phyloP scores from a whole-genome alignment of 2,888 invertebrate species.

The Drosophila siamana region DNA sequence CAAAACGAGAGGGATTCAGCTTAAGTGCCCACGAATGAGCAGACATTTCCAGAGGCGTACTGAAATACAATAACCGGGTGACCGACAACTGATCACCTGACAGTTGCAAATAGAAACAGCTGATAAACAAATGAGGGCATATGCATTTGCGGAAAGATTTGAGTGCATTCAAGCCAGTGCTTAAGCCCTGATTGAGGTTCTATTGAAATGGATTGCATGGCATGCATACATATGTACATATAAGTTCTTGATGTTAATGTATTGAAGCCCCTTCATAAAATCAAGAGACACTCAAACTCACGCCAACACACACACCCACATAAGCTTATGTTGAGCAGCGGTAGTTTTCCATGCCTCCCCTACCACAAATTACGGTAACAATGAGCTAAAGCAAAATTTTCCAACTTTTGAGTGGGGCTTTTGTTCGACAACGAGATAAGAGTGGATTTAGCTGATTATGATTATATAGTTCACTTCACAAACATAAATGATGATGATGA shows the following conservation, averaged over 20 bases:
- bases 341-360: conserved; percentile 24
- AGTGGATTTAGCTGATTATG: conserved; percentile 58
- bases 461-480: conserved; percentile 17
- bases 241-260: background rate
- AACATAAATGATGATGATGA: conserved; percentile 8
- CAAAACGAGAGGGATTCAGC: conserved; percentile 32
- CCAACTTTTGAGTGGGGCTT: conserved; percentile 24
- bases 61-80: background rate
- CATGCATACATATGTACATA: too few relatives aligned
- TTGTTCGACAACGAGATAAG: conserved; percentile 26
- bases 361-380: conserved; percentile 20
- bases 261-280: background rate
- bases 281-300: background rate
- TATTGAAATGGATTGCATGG: too few relatives aligned
- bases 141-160: background rate
- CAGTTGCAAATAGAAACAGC: background rate
- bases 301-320: conserved; percentile 5
- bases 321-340: conserved; percentile 5
- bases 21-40: conserved; percentile 52
- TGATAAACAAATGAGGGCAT: background rate
- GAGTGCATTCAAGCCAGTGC: background rate
- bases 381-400: conserved; percentile 40
- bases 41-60: conserved; percentile 24
- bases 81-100: background rate
- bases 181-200: too few relatives aligned